Conservation (phyloP, 2,113 vertebrate genomes). For the Plestiodon gilberti region DNA sequence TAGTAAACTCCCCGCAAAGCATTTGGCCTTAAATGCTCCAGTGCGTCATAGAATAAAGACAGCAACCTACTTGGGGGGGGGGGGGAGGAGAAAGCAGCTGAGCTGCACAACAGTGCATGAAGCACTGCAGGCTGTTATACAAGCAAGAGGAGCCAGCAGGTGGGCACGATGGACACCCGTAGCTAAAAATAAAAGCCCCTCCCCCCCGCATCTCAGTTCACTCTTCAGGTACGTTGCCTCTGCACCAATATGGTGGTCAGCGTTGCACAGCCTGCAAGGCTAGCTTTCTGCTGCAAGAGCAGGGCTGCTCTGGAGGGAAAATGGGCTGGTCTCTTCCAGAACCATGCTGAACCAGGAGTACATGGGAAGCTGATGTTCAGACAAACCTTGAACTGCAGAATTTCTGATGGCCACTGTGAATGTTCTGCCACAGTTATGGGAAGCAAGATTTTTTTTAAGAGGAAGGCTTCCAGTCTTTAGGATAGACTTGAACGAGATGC, state of each 20-base stretch:
- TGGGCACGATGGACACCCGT: no score
- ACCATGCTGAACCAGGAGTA: not conserved
- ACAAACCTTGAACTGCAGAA: not conserved
- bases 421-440: not conserved
- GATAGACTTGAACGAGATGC: not conserved
- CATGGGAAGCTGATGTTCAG: not conserved
- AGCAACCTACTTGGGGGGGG: constrained; percentile 43
- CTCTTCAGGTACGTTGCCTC: not conserved
- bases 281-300: not conserved
- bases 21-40: constrained; percentile 60
- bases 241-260: not conserved
- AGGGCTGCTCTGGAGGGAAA: not conserved
- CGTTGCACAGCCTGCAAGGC: no score
- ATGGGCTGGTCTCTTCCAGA: not conserved
- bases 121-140: constrained; percentile 18
- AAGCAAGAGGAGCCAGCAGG: not conserved
- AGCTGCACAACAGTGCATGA: constrained; percentile 53
- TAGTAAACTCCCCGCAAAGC: constrained; percentile 52
- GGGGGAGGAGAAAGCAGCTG: constrained; percentile 57
- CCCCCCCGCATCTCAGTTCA: not conserved
- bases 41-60: constrained; percentile 56
- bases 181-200: not conserved
- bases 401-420: not conserved
- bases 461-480: not conserved
- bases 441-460: not conserved